These are phyloP conservation scores for silkworm (Bombyx mori) DNA, from an alignment of 1,140 invertebrate genomes.

Conservation along the genomic window ASM3026992v2 NC_085125.1:701501-702000, in stretches of 20 bases:
- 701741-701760: slow-evolving; percentile 26
- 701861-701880: too few relatives aligned
- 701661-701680: slow-evolving; percentile 26
- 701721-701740: slow-evolving; percentile 18
- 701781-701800: slow-evolving; percentile 17
- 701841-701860: too few relatives aligned
- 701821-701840: slow-evolving; percentile 2
- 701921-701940: too few relatives aligned
- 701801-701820: slow-evolving; percentile 16
- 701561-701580: too few relatives aligned
- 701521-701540: too few relatives aligned
- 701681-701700: slow-evolving; percentile 21
- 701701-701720: slow-evolving; percentile 14
- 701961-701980: too few relatives aligned
- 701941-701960: too few relatives aligned
- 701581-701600: too few relatives aligned
- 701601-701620: neutral
- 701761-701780: slow-evolving; percentile 43
- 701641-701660: slow-evolving; percentile 12
- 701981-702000: too few relatives aligned
- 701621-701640: neutral
- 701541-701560: too few relatives aligned
- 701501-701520: neutral
- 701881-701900: too few relatives aligned
- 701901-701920: too few relatives aligned